phyloP scores from a whole-genome alignment of 2,888 invertebrate genomes.

The Ptilodon capucinus region DNA sequence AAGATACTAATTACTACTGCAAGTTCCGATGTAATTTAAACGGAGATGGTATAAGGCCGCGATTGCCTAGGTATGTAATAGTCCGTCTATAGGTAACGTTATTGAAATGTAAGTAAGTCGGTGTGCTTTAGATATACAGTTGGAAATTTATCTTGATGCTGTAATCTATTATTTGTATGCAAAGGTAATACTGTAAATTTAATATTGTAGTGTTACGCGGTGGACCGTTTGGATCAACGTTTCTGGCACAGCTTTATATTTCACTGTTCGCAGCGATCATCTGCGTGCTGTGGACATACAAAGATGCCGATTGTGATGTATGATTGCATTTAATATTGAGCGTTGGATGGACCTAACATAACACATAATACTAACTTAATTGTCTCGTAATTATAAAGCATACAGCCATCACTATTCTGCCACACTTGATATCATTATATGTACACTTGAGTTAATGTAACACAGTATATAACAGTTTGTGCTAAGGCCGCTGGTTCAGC shows the following conservation, averaged over 20 bases:
- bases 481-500: no score
- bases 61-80: conserved; percentile 23
- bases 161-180: neutral
- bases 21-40: conserved; percentile 21
- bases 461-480: no score
- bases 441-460: no score
- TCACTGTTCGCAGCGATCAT: conserved; percentile 8
- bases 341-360: no score
- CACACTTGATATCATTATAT: no score
- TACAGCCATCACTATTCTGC: no score
- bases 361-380: no score
- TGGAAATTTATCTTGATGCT: no score
- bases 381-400: no score
- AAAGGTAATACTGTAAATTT: neutral
- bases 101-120: neutral
- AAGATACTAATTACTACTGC: conserved; percentile 30
- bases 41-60: conserved; percentile 14
- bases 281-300: conserved; percentile 30
- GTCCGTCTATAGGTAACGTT: conserved; percentile 24
- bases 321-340: neutral
- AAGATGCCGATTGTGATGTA: conserved; percentile 11
- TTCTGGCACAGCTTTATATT: conserved; percentile 13
- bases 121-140: neutral
- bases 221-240: conserved; percentile 9
- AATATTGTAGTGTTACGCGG: neutral